Evolutionary conservation across 2,113 vertebrate genomes (phyloP).

Genomic region (Eolophus roseicapilla): DNA sequence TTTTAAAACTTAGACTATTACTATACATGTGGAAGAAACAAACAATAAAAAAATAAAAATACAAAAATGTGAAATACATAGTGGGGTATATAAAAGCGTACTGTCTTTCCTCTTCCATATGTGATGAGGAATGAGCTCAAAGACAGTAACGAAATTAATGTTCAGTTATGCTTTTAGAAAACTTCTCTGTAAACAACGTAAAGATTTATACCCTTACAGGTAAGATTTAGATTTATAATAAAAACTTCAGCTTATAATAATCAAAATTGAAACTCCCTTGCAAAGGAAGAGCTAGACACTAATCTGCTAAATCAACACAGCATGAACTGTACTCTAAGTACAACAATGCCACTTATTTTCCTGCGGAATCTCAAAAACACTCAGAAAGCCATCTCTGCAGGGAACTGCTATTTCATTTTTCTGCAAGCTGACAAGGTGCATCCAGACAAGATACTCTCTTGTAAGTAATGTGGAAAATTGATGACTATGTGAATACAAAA

Average conservation of each 20-base stretch:
- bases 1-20: not conserved
- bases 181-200: too few species aligned
- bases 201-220: not conserved
- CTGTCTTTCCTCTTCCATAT: not conserved
- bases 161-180: not conserved
- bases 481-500: not conserved
- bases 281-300: not conserved
- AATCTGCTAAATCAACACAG: not conserved
- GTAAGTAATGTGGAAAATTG: not conserved
- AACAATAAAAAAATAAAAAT: fast-evolving
- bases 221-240: constrained; percentile 8
- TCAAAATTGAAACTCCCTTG: not conserved
- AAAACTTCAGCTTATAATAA: not conserved
- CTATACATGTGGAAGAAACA: not conserved
- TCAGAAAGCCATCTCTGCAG: not conserved
- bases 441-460: not conserved
- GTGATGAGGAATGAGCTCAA: not conserved
- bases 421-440: not conserved
- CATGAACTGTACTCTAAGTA: not conserved
- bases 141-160: not conserved
- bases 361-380: not conserved
- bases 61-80: not conserved
- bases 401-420: not conserved
- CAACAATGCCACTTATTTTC: constrained; percentile 7
- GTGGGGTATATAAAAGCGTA: not conserved